A percentile compares a stretch with the other conserved stretches of the same genome.
Evolutionary conservation across 2,888 invertebrate genomes (phyloP).

Genomic region (Machimus rusticus): DNA sequence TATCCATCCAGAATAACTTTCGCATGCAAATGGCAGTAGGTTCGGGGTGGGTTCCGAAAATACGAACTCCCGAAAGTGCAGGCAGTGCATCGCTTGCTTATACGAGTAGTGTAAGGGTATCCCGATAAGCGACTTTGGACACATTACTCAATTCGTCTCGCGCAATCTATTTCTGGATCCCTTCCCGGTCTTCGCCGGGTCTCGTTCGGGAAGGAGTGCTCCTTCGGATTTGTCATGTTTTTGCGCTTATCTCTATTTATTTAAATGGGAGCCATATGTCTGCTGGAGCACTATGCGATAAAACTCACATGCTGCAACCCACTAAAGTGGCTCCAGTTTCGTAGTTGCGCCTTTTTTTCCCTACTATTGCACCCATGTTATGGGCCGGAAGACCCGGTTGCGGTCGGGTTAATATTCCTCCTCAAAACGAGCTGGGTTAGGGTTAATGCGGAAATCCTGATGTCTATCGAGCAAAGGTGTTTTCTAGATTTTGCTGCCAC

Average conservation of each 20-base stretch:
- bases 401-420: background rate
- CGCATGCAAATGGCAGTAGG: background rate
- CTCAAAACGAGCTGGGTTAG: background rate
- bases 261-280: conserved; percentile 22
- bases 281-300: background rate
- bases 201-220: background rate
- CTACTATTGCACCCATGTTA: background rate
- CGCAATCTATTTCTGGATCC: background rate
- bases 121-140: conserved; percentile 6
- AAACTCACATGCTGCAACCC: background rate
- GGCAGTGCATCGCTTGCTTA: background rate
- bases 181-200: background rate
- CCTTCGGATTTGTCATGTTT: conserved; percentile 34
- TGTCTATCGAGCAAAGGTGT: background rate
- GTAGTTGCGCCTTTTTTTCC: background rate
- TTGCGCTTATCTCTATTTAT: conserved; percentile 31
- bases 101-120: background rate
- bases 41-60: background rate
- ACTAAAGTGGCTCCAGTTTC: background rate
- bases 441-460: background rate
- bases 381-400: background rate
- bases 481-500: background rate
- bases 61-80: background rate
- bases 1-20: background rate
- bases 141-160: conserved; percentile 16